A percentile compares a stretch with the other conserved stretches of the same genome.
Conservation (phyloP, 2,888 invertebrate genomes). For the Scrobipalpa atriplicella region DNA sequence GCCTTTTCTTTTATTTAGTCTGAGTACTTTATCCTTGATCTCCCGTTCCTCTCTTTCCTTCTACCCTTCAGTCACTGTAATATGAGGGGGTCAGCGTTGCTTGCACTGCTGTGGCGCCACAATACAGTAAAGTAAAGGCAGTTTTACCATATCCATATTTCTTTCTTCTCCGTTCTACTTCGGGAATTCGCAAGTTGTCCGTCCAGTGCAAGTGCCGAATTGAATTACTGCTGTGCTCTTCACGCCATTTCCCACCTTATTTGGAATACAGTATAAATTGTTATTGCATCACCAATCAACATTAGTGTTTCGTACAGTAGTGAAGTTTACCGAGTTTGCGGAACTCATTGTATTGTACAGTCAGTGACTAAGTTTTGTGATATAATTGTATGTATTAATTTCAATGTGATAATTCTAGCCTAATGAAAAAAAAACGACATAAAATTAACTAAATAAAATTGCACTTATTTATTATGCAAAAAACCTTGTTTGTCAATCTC, state of each 20-base stretch:
- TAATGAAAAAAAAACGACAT: too few species aligned
- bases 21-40: too few species aligned
- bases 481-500: too few species aligned
- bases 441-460: too few species aligned
- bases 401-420: too few species aligned
- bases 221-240: constrained; percentile 27
- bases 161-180: constrained; percentile 16
- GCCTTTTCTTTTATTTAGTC: too few species aligned
- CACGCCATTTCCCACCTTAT: constrained; percentile 24
- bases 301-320: constrained; percentile 17
- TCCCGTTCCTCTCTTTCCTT: too few species aligned
- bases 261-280: constrained; percentile 18
- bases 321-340: not conserved
- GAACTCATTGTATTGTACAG: not conserved
- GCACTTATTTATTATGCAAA: too few species aligned
- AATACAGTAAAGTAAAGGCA: too few species aligned
- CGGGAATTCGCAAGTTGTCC: constrained; percentile 31
- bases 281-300: constrained; percentile 29
- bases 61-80: too few species aligned
- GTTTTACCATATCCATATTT: constrained; percentile 5
- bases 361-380: not conserved
- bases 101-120: too few species aligned
- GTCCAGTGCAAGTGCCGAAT: constrained; percentile 25
- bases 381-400: not conserved
- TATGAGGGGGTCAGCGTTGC: too few species aligned